Base-by-base conservation (phyloP, 2,113 vertebrate genomes). In the Chamaetylas fuelleborni region DNA sequence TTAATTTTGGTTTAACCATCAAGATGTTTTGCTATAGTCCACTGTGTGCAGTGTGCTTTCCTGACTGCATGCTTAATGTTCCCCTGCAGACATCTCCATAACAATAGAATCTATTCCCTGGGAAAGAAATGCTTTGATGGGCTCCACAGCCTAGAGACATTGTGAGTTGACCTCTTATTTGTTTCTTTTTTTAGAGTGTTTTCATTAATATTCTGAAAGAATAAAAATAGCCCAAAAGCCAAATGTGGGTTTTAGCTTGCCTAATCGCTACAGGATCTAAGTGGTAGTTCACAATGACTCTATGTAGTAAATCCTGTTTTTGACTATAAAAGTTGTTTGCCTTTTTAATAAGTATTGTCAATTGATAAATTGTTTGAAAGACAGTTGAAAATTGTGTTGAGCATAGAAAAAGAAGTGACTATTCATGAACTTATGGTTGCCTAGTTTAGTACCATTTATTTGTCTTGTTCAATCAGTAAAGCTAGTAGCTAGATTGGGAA, bases 101-200 rank as follows among this genome's bases (percentile, higher is more conserved):
- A 98, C 98, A 99, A 99, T 98, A 98, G 97, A 97, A 98, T 99
- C 97, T 97, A 97, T 93, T 98, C 98, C 97, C 96, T 99, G 98
- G 98, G 98, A 97, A 98, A 98, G 97, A 98, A 97, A 97, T 98
- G 98, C 97, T 99, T 99, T 98, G 97, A 98, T 94, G 98, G 98
- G 57, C 98, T 99, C 97, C 98, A 98, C 97, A 98, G 97, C 97
- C 98, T 99, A 71, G 98, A 99, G 97, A 99, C 98, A 95, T 97
- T 99, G 98, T 99, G 97, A 99, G 98, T 98, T 98, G 98, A 98
- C 97, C 97, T 98, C 97, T 98, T 97, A 97, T 97, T 98, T 98
- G 97, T 98, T 98, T 96, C 94, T 96, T 90, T 96, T 88, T 90
- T 96, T 92, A 71, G 88, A 97, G 77, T 96, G 95, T 97, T 98